These are phyloP conservation scores for Lipotes vexillifer DNA, from an alignment of 2,113 vertebrate genomes.

Conservation along the genomic window DNA sequence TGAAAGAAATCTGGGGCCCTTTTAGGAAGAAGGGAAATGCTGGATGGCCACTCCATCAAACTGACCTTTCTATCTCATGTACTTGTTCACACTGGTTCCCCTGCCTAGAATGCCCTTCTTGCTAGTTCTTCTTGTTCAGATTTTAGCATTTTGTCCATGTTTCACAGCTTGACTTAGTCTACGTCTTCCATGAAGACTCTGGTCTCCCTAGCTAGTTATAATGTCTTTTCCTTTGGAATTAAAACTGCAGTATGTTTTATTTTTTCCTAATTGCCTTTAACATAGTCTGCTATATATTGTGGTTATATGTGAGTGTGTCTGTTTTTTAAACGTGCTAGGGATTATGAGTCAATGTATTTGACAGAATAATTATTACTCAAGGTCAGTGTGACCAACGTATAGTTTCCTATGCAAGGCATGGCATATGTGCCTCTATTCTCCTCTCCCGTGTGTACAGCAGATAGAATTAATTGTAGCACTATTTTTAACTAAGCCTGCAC, in stretches of 20 bases:
- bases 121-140: not conserved
- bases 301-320: not conserved
- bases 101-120: not conserved
- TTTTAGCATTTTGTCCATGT: not conserved
- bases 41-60: not conserved
- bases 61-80: fast-evolving
- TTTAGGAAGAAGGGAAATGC: not conserved
- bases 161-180: not conserved
- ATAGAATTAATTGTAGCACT: not conserved
- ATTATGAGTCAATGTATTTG: not conserved
- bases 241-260: not conserved
- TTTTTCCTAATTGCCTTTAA: not conserved
- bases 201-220: not conserved
- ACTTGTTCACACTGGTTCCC: not conserved
- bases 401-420: not conserved
- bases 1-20: not conserved
- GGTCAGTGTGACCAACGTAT: not conserved
- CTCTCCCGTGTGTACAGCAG: not conserved
- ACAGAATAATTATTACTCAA: not conserved
- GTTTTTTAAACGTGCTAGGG: not conserved
- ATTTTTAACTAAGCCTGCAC: not conserved
- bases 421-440: not conserved
- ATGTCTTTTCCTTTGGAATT: not conserved
- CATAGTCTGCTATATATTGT: not conserved
- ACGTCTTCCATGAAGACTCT: not conserved